Evolutionary conservation across 2,113 vertebrate species (phyloP), one percentile per base, ranked within the genome.

Genomic region (Redunca redunca): DNA sequence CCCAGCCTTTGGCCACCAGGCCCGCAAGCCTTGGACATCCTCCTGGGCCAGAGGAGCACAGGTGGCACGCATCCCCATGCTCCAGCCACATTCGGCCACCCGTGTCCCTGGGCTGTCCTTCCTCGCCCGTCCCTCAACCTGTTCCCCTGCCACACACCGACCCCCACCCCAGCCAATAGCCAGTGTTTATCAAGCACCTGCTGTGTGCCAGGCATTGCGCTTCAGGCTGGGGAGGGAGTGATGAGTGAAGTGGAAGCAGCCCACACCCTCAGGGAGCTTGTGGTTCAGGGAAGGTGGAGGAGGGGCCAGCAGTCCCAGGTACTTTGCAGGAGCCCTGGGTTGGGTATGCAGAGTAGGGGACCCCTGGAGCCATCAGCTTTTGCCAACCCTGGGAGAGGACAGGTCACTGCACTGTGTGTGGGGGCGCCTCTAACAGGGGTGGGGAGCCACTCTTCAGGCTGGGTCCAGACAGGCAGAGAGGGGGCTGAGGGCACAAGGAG

Each of bases 401-500:
- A 26, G 36, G 21, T 6, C 13, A 12, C 36, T 19, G n/a, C 46
- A 3, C 21, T 46, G 30, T 15, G 57, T 19, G 26, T 36, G 26
- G 30, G 30, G 50, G 11, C 2, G 3, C 28, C 36, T 28, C 21
- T 0, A 25, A n/a, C 43, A 3, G 26, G 36, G 33, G 46, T 2
- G 0, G 4, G 17, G 6, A 26, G 40, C 43, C 6, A 1, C 30
- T 30, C 55, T 74, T 64, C 28, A 1, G 53, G 64, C 43, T 5
- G 43, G n/a, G 53, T 48, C 80, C 40, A 9, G 85, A 26, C 19
- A 13, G 21, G n/a, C 12, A 40, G 21, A 4, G 15, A 77, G 8
- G 55, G 8, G 15, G 16, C 9, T 6, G 28, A 17, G 17, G 62
- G 33, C 43, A 13, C 4, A 21, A 21, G 9, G 67, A 10, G 58